Conservation (phyloP, 2,113 vertebrate species). For the Pithys albifrons region DNA sequence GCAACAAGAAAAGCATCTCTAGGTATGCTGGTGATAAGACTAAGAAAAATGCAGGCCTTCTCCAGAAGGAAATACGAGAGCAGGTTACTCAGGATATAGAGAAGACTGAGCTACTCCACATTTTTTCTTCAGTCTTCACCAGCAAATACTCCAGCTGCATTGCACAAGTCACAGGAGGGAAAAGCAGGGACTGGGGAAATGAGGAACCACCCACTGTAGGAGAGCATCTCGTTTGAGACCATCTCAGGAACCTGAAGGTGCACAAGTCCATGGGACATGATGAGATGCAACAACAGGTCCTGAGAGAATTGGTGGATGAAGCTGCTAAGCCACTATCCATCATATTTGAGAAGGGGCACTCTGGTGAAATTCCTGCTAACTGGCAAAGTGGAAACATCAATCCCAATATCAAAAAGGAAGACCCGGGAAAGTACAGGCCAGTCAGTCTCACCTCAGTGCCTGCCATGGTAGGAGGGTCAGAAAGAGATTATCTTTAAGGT, state of each 20-base stretch:
- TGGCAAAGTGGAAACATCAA: not conserved
- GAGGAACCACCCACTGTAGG: too few relatives aligned
- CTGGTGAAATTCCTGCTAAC: not conserved
- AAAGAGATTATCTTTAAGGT: not conserved
- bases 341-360: not conserved
- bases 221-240: not conserved
- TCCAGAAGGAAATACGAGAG: not conserved
- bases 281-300: not conserved
- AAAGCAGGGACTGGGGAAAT: not conserved
- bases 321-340: not conserved
- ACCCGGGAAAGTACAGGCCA: not conserved
- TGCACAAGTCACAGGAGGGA: not conserved
- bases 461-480: not conserved
- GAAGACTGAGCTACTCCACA: not conserved
- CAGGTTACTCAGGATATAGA: not conserved
- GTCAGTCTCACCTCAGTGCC: not conserved
- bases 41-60: not conserved
- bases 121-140: not conserved
- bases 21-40: too few relatives aligned
- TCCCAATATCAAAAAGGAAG: not conserved
- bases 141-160: not conserved
- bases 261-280: not conserved
- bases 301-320: not conserved
- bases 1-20: not conserved
- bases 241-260: not conserved